Evolutionary conservation across 2,888 invertebrate genomes (phyloP).

Genomic region (Argyra leucocephala): DNA sequence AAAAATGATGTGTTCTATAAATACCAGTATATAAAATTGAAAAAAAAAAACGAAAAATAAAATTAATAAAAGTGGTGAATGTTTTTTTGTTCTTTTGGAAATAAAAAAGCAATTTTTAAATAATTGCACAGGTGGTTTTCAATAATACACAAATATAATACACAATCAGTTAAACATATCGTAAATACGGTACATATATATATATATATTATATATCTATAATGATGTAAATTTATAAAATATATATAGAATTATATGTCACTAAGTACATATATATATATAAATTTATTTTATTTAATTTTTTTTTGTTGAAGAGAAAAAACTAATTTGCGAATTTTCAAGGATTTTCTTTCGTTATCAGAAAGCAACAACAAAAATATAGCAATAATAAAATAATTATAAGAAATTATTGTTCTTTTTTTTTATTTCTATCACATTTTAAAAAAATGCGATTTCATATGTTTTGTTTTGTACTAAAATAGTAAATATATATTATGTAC

Average conservation of each 20-base stretch:
- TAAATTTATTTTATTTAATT: neutral
- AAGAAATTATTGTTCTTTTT: neutral
- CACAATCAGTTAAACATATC: no score
- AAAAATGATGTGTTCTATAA: no score
- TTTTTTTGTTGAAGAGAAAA: neutral
- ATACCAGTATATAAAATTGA: no score
- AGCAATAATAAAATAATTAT: neutral
- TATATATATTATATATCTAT: neutral
- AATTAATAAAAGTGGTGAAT: no score
- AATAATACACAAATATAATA: neutral
- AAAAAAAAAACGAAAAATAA: no score
- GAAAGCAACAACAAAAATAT: neutral
- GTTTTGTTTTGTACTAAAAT: no score
- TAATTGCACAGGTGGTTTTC: neutral
- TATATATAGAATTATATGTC: no score
- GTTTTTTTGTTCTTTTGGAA: neutral
- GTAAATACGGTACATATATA: no score
- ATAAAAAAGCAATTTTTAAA: neutral
- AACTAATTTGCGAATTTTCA: neutral
- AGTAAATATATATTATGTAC: no score
- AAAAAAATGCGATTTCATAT: no score
- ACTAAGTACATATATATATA: neutral
- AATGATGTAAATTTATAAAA: neutral
- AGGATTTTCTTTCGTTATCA: neutral
- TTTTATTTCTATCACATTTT: neutral